Percentiles rank a stretch among this genome's conserved stretches.
phyloP scores from a whole-genome alignment of 2,888 invertebrate genomes.

The Neoitamus cyanurus region DNA sequence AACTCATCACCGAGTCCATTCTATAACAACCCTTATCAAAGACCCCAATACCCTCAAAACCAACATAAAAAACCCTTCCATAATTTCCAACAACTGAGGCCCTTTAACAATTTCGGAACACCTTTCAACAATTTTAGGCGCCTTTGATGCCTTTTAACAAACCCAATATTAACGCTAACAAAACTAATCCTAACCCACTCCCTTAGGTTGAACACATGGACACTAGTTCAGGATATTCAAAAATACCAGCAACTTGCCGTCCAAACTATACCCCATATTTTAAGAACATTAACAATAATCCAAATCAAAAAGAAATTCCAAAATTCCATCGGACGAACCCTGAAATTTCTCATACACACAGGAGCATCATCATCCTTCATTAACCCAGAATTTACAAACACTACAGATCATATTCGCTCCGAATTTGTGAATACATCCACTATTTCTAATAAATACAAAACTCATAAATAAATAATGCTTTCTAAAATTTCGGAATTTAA shows the following conservation, averaged over 20 bases:
- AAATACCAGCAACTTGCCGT: neutral
- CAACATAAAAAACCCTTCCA: too few species aligned
- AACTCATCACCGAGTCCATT: too few species aligned
- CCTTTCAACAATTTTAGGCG: too few species aligned
- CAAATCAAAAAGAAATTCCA: neutral
- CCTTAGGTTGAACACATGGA: neutral
- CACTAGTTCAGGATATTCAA: neutral
- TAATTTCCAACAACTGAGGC: neutral
- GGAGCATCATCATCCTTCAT: slow-evolving; percentile 39
- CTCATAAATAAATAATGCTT: slow-evolving; percentile 24
- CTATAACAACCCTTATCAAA: neutral
- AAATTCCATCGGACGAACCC: neutral
- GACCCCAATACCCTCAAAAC: too few species aligned
- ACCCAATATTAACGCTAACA: too few species aligned
- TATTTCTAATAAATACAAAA: neutral
- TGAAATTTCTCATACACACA: slow-evolving; percentile 38
- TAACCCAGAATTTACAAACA: slow-evolving; percentile 1
- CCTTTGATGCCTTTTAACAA: too few species aligned
- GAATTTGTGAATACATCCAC: neutral
- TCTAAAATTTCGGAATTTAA: slow-evolving; percentile 39
- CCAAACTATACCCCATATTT: neutral
- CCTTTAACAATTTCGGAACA: too few species aligned
- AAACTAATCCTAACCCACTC: too few species aligned
- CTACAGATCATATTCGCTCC: neutral
- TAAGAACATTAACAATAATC: neutral